Conservation (phyloP, 2,888 invertebrate species). For the Adela reaumurella region DNA sequence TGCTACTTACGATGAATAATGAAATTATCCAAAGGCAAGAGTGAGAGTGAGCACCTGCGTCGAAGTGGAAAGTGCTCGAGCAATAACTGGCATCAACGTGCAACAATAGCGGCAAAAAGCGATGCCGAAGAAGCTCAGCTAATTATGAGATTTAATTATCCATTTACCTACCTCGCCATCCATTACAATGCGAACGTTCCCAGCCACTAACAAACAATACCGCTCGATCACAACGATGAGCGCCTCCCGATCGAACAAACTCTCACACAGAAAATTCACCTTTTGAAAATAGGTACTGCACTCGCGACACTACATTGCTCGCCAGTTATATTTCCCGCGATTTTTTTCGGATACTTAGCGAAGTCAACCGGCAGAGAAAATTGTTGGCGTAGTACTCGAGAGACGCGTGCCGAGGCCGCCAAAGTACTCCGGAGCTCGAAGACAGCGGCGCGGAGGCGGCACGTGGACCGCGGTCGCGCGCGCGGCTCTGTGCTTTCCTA, state of each 20-base stretch:
- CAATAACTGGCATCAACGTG: background rate
- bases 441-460: background rate
- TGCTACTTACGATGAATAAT: too few species aligned
- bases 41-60: too few species aligned
- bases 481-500: background rate
- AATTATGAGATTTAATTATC: background rate
- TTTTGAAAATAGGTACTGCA: background rate
- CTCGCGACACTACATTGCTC: background rate
- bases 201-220: background rate
- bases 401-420: too few species aligned
- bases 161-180: background rate
- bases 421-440: too few species aligned
- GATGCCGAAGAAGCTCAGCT: background rate
- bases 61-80: background rate
- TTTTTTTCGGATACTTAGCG: background rate
- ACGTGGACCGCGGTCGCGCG: background rate
- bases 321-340: background rate
- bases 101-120: background rate
- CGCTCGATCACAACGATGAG: background rate
- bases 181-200: background rate
- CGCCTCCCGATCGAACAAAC: background rate
- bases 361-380: too few species aligned
- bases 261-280: background rate
- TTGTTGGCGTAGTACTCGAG: too few species aligned
- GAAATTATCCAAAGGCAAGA: too few species aligned